Base-by-base conservation (phyloP, 2,113 vertebrate genomes). In the Hirundichthys speculiger region DNA sequence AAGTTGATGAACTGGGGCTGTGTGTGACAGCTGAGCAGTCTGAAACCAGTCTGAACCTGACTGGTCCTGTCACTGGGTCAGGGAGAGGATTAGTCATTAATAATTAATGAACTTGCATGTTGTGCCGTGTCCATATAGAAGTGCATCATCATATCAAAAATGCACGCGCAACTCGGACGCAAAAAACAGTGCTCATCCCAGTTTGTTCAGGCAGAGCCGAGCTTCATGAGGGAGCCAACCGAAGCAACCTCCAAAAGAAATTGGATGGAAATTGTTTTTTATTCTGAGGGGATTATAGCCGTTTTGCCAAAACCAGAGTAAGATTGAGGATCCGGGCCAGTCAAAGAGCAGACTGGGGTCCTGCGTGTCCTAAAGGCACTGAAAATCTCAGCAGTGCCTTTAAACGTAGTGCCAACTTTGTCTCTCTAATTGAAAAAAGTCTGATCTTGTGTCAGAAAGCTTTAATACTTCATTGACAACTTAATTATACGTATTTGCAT, bases 201-300 rank as follows among this genome's bases (percentile, higher is more conserved):
- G 18, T 45, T 19, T 45, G 43, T 45, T n/a, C 18, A n/a, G 43
- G 43, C 15, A 18, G 43, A 45, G 18, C 43, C 15, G 12, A 19
- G 43, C 43, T 45, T 16, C 18, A 43, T 19, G 18, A 19, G 43
- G 43, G n/a, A 45, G 43, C 11, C 18, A 19, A 45, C n/a, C 11
- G 43, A 8, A 45, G 15, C n/a, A 45, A 16, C n/a, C 43, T 11
- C 18, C 34, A 61, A 48, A 30, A 61, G n/a, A 49, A 20, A 14
- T n/a, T 38, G 27, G 4, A 34, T 30, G 19, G 30, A 40, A 61
- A 49, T 39, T 13, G 1, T 61, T 61, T 2, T 12, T 13, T 48
- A 48, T 61, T 49, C 58, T 49, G 58, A 47, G 30, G 30, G 30
- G 20, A 61, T 21, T 25, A 49, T 38, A 40, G 11, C 12, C 30